Conservation (phyloP, 2,888 invertebrate genomes). For the Theodoxus fluviatilis region DNA sequence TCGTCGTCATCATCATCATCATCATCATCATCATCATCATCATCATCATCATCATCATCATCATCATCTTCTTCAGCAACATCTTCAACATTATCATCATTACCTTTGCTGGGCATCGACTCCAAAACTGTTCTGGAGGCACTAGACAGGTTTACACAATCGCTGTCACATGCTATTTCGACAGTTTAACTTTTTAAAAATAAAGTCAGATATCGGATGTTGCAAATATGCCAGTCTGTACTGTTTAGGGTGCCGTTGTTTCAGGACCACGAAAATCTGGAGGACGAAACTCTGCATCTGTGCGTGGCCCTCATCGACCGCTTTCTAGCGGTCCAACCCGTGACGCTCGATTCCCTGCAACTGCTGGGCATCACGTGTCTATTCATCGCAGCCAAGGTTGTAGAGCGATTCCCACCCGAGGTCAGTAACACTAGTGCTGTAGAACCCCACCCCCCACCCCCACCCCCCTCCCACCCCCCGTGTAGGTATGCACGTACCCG, state of each 20-base stretch:
- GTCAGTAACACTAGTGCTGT: constrained; percentile 36
- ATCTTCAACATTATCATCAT: neutral
- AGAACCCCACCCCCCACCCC: too few relatives aligned
- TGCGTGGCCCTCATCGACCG: constrained; percentile 46
- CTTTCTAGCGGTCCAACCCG: constrained; percentile 34
- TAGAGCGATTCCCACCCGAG: constrained; percentile 52
- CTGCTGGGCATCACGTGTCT: constrained; percentile 51
- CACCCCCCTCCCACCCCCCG: too few relatives aligned
- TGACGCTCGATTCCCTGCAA: constrained; percentile 42
- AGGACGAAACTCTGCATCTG: constrained; percentile 50
- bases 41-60: constrained; percentile 19
- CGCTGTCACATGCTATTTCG: too few relatives aligned
- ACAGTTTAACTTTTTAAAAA: too few relatives aligned
- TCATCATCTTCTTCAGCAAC: neutral
- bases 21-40: constrained; percentile 13
- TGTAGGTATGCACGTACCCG: too few relatives aligned
- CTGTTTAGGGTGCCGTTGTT: neutral
- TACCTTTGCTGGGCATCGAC: too few relatives aligned
- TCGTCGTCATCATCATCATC: constrained; percentile 3
- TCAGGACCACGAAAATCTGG: constrained; percentile 48
- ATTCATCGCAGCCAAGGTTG: constrained; percentile 50
- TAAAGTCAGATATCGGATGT: too few relatives aligned
- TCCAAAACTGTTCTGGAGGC: too few relatives aligned
- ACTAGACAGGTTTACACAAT: too few relatives aligned
- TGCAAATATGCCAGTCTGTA: neutral